Evolutionary conservation across 2,113 vertebrate species (phyloP).

Genomic region (Calyptomena viridis): DNA sequence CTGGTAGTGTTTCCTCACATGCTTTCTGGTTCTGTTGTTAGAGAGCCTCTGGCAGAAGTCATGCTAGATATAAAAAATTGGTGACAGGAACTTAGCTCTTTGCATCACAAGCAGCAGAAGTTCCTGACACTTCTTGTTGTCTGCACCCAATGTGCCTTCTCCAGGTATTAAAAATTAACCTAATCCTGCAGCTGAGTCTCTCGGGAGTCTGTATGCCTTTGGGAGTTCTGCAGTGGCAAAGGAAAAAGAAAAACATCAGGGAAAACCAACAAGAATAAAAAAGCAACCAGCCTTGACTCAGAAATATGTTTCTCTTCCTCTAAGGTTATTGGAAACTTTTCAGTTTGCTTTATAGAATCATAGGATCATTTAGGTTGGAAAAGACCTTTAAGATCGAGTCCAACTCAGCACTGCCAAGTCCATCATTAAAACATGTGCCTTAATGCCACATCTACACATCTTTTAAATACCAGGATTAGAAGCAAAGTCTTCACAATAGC

Average conservation of each 20-base stretch:
- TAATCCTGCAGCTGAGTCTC: neutral
- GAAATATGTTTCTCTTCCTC: neutral
- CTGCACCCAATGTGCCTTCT: neutral
- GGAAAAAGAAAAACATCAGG: neutral
- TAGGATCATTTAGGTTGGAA: neutral
- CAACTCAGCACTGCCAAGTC: neutral
- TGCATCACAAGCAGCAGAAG: neutral
- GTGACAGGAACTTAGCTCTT: neutral
- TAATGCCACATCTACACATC: neutral
- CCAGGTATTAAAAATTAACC: slow-evolving; percentile 26
- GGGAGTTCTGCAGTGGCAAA: neutral
- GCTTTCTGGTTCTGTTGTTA: neutral
- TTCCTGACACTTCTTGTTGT: neutral
- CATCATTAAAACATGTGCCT: neutral
- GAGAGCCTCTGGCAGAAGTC: neutral
- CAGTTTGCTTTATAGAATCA: neutral
- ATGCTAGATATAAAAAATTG: neutral
- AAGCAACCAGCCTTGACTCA: neutral
- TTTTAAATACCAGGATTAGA: neutral
- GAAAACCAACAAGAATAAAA: neutral
- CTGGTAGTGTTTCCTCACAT: neutral
- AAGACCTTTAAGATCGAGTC: neutral
- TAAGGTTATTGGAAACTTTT: neutral
- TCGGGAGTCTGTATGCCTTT: neutral
- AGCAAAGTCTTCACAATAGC: neutral